A percentile compares a stretch with the other conserved stretches of the same genome.
Conservation (phyloP, 2,888 invertebrate species). For the Mythimna impura region DNA sequence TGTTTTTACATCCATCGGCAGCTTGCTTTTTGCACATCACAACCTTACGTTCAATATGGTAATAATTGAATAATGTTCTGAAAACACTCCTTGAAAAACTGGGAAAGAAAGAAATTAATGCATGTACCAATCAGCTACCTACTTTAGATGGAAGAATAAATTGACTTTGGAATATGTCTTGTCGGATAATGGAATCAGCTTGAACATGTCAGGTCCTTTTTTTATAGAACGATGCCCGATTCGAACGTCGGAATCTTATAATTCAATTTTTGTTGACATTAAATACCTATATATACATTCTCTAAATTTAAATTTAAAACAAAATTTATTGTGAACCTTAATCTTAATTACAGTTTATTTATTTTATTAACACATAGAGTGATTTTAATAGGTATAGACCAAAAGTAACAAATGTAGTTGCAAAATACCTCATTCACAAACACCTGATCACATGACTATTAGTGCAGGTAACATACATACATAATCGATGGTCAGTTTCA, state of each 20-base stretch:
- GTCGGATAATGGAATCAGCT: neutral
- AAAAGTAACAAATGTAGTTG: no score
- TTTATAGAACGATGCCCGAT: neutral
- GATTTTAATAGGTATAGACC: no score
- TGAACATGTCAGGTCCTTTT: neutral
- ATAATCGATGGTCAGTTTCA: no score
- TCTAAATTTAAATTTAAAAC: no score
- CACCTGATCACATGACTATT: no score
- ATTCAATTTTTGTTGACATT: no score
- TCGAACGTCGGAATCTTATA: neutral
- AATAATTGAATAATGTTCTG: slow-evolving; percentile 60
- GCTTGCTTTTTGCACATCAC: slow-evolving; percentile 29
- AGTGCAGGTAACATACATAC: no score
- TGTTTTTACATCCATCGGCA: slow-evolving; percentile 24
- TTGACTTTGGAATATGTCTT: slow-evolving; percentile 20
- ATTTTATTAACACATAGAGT: no score
- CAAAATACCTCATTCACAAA: no score
- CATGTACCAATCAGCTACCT: slow-evolving; percentile 31
- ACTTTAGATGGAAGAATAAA: slow-evolving; percentile 29
- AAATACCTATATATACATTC: no score
- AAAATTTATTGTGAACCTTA: no score
- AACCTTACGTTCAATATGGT: slow-evolving; percentile 41
- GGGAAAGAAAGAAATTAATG: slow-evolving; percentile 30
- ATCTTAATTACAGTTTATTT: no score
- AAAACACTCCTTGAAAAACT: slow-evolving; percentile 43